These are phyloP conservation scores for Sycophaga agraensis DNA, from an alignment of 1,140 invertebrate species.

Conservation along the genomic window DNA sequence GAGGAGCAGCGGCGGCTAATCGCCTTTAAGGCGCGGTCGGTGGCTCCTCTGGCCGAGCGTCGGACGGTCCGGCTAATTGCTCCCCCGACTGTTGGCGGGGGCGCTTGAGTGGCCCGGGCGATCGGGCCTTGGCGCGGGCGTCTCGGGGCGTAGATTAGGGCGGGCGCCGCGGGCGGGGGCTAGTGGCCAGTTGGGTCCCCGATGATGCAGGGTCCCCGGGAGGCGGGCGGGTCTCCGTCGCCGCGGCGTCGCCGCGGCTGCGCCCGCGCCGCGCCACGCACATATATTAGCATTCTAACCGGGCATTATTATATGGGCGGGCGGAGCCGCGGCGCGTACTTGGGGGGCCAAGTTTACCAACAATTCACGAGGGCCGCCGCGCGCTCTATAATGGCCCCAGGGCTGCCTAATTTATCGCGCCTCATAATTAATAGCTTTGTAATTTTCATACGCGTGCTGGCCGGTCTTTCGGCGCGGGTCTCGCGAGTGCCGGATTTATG, in stretches of 20 bases:
- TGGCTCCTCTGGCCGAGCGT: conserved; percentile 35
- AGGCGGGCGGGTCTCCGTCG: conserved; percentile 32
- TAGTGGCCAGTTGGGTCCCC: conserved; percentile 56
- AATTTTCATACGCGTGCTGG: conserved; percentile 53
- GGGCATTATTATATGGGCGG: conserved; percentile 58
- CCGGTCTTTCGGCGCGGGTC: no score
- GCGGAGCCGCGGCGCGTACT: conserved; percentile 51
- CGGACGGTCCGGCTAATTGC: conserved; percentile 30
- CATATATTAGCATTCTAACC: conserved; percentile 61
- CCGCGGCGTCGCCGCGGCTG: conserved; percentile 33
- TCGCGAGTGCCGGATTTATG: no score
- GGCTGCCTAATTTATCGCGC: conserved; percentile 58
- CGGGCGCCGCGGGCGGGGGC: no score
- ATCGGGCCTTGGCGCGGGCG: conserved; percentile 31
- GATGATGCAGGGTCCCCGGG: conserved; percentile 59
- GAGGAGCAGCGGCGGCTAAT: neutral
- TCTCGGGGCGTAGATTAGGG: conserved; percentile 56
- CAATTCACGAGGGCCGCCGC: conserved; percentile 55
- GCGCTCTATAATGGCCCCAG: conserved; percentile 55
- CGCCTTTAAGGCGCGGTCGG: conserved; percentile 4
- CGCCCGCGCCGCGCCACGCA: conserved; percentile 45
- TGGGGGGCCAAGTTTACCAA: conserved; percentile 59
- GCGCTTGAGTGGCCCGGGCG: conserved; percentile 14
- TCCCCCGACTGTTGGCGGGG: conserved; percentile 28
- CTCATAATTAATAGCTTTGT: conserved; percentile 60